phyloP scores from a whole-genome alignment of 92 coral and sea anemone genomes.

The Zoanthus solanderi region DNA sequence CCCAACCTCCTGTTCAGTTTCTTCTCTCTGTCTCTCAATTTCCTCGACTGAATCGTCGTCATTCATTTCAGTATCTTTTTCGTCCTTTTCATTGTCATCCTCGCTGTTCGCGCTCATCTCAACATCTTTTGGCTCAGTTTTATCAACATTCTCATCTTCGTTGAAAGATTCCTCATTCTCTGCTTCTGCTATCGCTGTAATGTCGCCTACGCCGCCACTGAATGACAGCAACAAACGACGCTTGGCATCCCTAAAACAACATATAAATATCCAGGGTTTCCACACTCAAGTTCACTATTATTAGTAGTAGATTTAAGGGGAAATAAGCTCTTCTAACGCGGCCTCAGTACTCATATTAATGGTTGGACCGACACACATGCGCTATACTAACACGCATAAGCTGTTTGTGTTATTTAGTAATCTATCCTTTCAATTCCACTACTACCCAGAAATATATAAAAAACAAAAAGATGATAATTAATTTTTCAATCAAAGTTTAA shows the following conservation, averaged over 20 bases:
- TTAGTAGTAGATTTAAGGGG: too few species aligned
- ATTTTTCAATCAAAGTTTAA: neutral
- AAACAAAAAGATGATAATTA: neutral
- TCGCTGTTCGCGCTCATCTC: constrained; percentile 50
- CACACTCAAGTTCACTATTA: neutral
- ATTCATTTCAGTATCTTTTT: constrained; percentile 28
- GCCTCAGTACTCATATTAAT: too few species aligned
- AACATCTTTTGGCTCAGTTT: constrained; percentile 35
- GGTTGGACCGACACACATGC: too few species aligned
- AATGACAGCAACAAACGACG: neutral
- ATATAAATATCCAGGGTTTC: neutral
- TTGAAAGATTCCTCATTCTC: constrained; percentile 16
- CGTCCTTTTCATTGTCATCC: constrained; percentile 46
- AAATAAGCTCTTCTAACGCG: too few species aligned
- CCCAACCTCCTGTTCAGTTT: constrained; percentile 8
- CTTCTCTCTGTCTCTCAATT: constrained; percentile 1
- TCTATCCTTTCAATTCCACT: too few species aligned
- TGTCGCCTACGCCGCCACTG: neutral
- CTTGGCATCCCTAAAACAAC: constrained; percentile 17
- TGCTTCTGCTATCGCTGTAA: neutral
- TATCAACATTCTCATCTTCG: constrained; percentile 49
- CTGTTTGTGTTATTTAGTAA: too few species aligned
- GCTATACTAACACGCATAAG: too few species aligned
- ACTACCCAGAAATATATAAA: too few species aligned
- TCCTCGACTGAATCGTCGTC: neutral